Conservation (phyloP, 2,888 invertebrate species). For the Rugalucina vietnamica region DNA sequence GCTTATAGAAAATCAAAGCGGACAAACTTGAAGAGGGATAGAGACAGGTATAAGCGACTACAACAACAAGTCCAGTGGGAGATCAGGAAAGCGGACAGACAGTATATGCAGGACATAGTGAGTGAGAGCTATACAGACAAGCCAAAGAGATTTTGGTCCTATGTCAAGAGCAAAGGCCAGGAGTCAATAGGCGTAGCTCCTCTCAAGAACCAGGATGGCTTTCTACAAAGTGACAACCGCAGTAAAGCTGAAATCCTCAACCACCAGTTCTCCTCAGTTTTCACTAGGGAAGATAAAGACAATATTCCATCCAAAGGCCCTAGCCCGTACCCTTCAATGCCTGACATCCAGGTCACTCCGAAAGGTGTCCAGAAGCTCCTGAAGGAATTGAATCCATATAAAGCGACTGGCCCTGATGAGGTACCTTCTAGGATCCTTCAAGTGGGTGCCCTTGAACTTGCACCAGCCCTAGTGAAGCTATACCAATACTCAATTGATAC, state of each 20-base stretch:
- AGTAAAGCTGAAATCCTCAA: slow-evolving; percentile 45
- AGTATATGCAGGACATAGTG: not conserved
- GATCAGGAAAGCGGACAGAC: not conserved
- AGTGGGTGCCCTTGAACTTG: not conserved
- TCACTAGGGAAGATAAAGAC: slow-evolving; percentile 17
- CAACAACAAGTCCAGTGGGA: slow-evolving; percentile 15
- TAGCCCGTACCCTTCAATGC: slow-evolving; percentile 34
- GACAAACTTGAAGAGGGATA: slow-evolving; percentile 5
- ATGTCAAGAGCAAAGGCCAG: slow-evolving; percentile 32
- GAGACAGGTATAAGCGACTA: slow-evolving; percentile 11
- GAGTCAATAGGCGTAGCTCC: slow-evolving; percentile 34
- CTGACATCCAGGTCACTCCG: not conserved
- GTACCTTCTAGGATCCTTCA: slow-evolving; percentile 8
- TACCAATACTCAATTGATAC: slow-evolving; percentile 16
- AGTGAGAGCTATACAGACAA: slow-evolving; percentile 1
- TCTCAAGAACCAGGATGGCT: slow-evolving; percentile 34
- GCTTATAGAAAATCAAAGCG: not conserved
- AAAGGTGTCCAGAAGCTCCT: slow-evolving; percentile 7
- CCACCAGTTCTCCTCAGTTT: slow-evolving; percentile 11
- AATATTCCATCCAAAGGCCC: slow-evolving; percentile 21
- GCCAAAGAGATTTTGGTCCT: slow-evolving; percentile 34
- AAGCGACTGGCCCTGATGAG: slow-evolving; percentile 9
- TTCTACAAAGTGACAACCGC: slow-evolving; percentile 28
- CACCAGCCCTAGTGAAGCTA: not conserved
- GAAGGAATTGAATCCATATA: slow-evolving; percentile 6